Evolutionary conservation across 2,888 invertebrate genomes (phyloP).

Genomic region (Anthrax anthrax): DNA sequence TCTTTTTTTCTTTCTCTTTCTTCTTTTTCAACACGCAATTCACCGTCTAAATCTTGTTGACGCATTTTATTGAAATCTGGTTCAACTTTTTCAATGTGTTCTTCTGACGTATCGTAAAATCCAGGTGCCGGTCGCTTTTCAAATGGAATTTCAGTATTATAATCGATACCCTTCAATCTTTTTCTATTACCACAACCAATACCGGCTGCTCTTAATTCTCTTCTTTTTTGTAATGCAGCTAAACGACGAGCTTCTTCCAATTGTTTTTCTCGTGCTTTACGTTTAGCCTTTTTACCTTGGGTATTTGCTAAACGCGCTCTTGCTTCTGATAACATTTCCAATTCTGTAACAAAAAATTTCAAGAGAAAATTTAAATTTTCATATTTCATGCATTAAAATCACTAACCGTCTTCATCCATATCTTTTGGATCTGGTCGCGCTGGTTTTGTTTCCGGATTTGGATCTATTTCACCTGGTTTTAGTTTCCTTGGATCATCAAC

Average conservation of each 20-base stretch:
- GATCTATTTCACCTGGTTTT: constrained; percentile 98
- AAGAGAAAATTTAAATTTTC: background rate
- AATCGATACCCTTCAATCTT: constrained; percentile 80
- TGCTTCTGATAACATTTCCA: constrained; percentile 99
- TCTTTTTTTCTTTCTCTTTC: constrained; percentile 90
- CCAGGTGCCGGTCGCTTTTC: constrained; percentile 87
- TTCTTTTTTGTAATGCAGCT: constrained; percentile 92
- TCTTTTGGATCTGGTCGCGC: constrained; percentile 98
- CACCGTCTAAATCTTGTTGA: constrained; percentile 88
- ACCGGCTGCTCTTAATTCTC: constrained; percentile 94
- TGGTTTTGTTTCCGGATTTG: constrained; percentile 98
- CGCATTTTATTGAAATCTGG: constrained; percentile 80
- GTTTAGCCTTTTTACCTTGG: constrained; percentile 86
- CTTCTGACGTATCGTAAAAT: constrained; percentile 88
- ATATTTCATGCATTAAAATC: background rate
- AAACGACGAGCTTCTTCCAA: constrained; percentile 92
- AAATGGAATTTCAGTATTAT: constrained; percentile 94
- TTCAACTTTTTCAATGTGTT: constrained; percentile 74
- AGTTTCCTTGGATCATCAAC: constrained; percentile 91
- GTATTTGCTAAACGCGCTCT: constrained; percentile 97
- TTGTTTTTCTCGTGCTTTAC: constrained; percentile 95
- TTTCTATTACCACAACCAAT: constrained; percentile 44
- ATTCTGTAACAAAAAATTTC: constrained; percentile 47
- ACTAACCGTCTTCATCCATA: constrained; percentile 96
- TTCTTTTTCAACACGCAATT: constrained; percentile 78